Conservation (phyloP, 2,888 invertebrate species). For the Stictocephala bisonia region DNA sequence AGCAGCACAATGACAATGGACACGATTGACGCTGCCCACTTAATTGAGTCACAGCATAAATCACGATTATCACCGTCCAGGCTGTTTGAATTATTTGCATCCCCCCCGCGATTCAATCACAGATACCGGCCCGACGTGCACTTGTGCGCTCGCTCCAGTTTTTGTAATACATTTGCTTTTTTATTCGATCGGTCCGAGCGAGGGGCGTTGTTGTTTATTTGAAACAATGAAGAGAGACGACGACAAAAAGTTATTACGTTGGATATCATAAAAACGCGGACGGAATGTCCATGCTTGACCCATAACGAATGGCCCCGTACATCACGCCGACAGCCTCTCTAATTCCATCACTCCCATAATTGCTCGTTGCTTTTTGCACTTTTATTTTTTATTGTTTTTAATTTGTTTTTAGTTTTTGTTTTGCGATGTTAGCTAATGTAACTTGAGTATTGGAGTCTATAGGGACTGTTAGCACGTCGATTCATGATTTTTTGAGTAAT, state of each 20-base stretch:
- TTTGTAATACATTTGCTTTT: no score
- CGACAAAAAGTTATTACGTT: constrained; percentile 28
- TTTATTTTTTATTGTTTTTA: no score
- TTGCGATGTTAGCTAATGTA: no score
- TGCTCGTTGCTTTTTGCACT: no score
- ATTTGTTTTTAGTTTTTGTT: not conserved
- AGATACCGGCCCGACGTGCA: constrained; percentile 9
- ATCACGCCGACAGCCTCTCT: not conserved
- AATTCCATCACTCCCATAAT: not conserved
- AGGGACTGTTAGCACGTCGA: no score
- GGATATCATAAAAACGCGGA: constrained; percentile 17
- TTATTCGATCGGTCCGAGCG: no score
- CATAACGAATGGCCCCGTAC: constrained; percentile 16
- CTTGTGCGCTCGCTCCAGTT: constrained; percentile 10
- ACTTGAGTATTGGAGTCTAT: no score
- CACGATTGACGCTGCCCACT: not conserved
- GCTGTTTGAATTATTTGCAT: constrained; percentile 44
- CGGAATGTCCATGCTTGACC: constrained; percentile 24
- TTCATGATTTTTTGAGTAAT: no score
- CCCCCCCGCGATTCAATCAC: constrained; percentile 25
- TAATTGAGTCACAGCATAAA: constrained; percentile 46
- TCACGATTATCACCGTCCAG: constrained; percentile 40
- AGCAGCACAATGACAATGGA: constrained; percentile 1
- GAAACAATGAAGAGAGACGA: constrained; percentile 23
- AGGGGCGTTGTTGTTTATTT: constrained; percentile 8